Conservation (phyloP, 2,888 invertebrate genomes). For the Nebria salina region DNA sequence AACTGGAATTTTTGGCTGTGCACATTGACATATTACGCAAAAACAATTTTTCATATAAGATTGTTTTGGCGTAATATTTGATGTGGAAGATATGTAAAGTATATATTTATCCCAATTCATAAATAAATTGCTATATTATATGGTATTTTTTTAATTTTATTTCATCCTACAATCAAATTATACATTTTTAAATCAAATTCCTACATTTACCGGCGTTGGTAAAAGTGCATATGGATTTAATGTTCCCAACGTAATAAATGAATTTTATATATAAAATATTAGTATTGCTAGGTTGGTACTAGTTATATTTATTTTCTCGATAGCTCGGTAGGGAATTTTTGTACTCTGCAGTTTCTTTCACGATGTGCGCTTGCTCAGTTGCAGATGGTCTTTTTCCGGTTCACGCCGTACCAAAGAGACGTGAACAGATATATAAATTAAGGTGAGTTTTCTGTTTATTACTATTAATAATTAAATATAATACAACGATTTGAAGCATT, state of each 20-base stretch:
- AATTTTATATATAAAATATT: no score
- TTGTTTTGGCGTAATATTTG: slow-evolving; percentile 36
- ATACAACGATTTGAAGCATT: slow-evolving; percentile 3
- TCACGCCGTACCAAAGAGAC: slow-evolving; percentile 59
- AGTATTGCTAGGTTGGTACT: slow-evolving; percentile 4
- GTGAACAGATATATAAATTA: slow-evolving; percentile 53
- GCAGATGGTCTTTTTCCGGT: slow-evolving; percentile 64
- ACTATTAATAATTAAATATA: slow-evolving; percentile 13
- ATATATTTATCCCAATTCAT: slow-evolving; percentile 23
- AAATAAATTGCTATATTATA: slow-evolving; percentile 38
- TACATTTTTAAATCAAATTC: no score
- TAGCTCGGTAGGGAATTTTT: slow-evolving; percentile 19
- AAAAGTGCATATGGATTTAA: no score
- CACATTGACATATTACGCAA: slow-evolving; percentile 37
- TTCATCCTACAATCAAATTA: neutral
- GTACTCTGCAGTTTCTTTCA: neutral
- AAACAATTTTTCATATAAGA: slow-evolving; percentile 14
- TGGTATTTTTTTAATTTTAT: slow-evolving; percentile 13
- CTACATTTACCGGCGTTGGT: no score
- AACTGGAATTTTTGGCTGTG: slow-evolving; percentile 42
- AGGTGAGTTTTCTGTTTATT: slow-evolving; percentile 35
- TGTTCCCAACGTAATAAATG: no score
- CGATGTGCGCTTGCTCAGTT: slow-evolving; percentile 41
- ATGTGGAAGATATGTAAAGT: slow-evolving; percentile 42
- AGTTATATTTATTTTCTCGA: neutral